Percentiles rank a stretch among this genome's conserved stretches.
Evolutionary conservation across 1,140 invertebrate species (phyloP).

Genomic region (Cotesia chilonis): DNA sequence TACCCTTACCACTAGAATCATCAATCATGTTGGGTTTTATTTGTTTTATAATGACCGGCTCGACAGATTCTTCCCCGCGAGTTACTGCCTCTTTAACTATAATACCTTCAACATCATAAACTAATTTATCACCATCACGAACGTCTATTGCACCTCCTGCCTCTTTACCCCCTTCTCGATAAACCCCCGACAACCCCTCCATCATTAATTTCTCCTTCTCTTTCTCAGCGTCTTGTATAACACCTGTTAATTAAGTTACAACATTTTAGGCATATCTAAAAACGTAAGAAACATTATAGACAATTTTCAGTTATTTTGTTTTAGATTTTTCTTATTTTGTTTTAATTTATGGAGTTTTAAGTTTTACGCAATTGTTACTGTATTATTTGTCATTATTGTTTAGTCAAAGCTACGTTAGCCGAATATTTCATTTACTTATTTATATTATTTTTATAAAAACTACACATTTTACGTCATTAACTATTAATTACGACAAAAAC

Average conservation of each 20-base stretch:
- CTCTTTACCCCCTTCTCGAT: conserved; percentile 61
- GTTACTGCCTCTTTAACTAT: conserved; percentile 26
- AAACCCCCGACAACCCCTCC: conserved; percentile 67
- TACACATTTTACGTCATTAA: conserved; percentile 4
- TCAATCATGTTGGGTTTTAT: conserved; percentile 39
- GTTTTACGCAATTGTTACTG: conserved; percentile 10
- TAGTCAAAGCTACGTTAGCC: conserved; percentile 64
- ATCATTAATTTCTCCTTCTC: conserved; percentile 65
- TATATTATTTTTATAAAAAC: neutral
- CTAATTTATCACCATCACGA: conserved; percentile 25
- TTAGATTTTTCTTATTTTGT: conserved; percentile 52
- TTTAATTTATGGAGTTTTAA: conserved; percentile 47
- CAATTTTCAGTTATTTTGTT: conserved; percentile 51
- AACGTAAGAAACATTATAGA: conserved; percentile 48
- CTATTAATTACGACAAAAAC: conserved; percentile 42
- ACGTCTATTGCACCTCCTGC: conserved; percentile 57
- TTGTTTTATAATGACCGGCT: conserved; percentile 48
- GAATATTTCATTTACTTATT: conserved; percentile 53
- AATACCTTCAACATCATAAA: conserved; percentile 29
- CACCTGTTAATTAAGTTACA: conserved; percentile 66
- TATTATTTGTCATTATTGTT: conserved; percentile 47
- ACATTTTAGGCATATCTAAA: conserved; percentile 64
- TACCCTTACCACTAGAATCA: conserved; percentile 41
- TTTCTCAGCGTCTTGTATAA: conserved; percentile 66
- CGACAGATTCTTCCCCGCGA: conserved; percentile 42